Percentiles rank a stretch among this genome's conserved stretches.
Conservation (phyloP, 2,113 vertebrate species). For the Pao palembangensis region DNA sequence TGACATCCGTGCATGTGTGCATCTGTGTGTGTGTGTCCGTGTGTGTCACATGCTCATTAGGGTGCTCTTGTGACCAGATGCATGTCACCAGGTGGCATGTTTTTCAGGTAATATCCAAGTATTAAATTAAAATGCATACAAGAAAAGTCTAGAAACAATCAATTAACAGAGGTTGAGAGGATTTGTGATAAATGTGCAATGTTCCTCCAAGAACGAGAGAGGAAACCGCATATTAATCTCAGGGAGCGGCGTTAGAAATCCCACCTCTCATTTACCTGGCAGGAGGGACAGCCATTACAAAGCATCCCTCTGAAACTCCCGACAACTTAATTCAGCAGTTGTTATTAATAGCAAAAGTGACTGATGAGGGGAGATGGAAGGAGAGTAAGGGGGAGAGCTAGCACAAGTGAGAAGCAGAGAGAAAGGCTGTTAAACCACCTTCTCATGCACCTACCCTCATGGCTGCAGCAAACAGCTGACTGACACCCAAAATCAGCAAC, state of each 20-base stretch:
- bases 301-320: conserved; percentile 28
- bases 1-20: not conserved
- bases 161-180: too few relatives aligned
- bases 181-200: not conserved
- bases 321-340: conserved; percentile 31
- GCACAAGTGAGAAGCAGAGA: conserved; percentile 17
- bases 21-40: not conserved
- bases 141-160: not conserved
- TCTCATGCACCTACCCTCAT: conserved; percentile 20
- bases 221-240: conserved; percentile 43
- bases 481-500: conserved; percentile 12
- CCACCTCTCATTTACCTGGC: conserved; percentile 33
- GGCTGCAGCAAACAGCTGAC: conserved; percentile 6
- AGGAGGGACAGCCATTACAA: conserved; percentile 30
- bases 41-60: not conserved
- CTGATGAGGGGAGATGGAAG: conserved; percentile 3
- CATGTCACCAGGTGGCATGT: not conserved
- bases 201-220: conserved; percentile 44
- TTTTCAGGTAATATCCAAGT: conserved; percentile 11
- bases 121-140: not conserved
- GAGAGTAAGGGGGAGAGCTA: not conserved
- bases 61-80: not conserved
- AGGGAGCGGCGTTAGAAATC: conserved; percentile 10
- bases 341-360: conserved; percentile 37
- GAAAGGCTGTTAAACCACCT: conserved; percentile 20